Evolutionary conservation across 1,140 invertebrate species (phyloP).

Genomic region (Planococcus citri): DNA sequence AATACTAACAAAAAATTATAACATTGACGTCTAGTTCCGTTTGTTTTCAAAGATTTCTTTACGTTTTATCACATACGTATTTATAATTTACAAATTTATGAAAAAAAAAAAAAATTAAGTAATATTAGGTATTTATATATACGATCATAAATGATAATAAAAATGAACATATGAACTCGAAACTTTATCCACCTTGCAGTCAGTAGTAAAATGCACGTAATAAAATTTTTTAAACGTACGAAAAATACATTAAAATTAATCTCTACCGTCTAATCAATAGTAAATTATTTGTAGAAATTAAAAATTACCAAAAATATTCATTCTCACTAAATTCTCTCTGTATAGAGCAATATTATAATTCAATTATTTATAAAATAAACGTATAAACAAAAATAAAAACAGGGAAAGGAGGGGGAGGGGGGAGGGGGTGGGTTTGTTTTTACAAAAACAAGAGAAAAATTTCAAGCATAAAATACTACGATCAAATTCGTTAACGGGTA

Average conservation of each 20-base stretch:
- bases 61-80: not conserved
- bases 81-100: not conserved
- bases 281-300: not conserved
- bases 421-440: too few relatives aligned
- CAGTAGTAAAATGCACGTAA: not conserved
- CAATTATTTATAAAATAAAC: not conserved
- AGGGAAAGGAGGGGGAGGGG: too few relatives aligned
- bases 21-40: not conserved
- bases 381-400: not conserved
- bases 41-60: not conserved
- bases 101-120: not conserved
- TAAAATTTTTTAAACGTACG: not conserved
- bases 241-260: not conserved
- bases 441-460: too few relatives aligned
- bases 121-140: too few relatives aligned
- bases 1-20: not conserved
- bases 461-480: too few relatives aligned
- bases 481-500: not conserved
- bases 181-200: not conserved
- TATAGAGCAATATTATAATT: not conserved
- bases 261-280: not conserved
- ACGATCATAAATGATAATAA: not conserved
- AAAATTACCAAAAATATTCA: constrained; percentile 1
- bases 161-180: not conserved
- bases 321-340: not conserved